Percentiles rank a stretch among this genome's conserved stretches.
phyloP scores from a whole-genome alignment of 2,797 vertebrate species.

The Macroramphosus scolopax region DNA sequence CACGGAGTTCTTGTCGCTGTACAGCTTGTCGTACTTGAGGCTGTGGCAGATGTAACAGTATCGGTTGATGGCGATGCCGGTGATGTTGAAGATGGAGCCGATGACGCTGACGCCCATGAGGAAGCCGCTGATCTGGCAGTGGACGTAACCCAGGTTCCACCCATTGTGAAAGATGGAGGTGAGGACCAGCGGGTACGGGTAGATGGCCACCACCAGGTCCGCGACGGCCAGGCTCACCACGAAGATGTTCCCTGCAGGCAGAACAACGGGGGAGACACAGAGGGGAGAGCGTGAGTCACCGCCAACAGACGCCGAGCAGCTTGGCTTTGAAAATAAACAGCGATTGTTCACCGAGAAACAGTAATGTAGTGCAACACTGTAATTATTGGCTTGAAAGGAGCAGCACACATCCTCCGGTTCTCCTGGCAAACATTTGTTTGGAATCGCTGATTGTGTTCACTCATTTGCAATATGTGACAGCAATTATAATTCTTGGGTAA shows the following conservation, averaged over 20 bases:
- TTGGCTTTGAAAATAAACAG: conserved; percentile 3
- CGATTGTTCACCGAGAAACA: too few relatives aligned
- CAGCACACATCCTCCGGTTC: too few relatives aligned
- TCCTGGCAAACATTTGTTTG: too few relatives aligned
- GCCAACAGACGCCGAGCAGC: conserved; percentile 14
- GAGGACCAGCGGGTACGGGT: conserved; percentile 94
- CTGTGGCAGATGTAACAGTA: conserved; percentile 99
- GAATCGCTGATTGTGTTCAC: too few relatives aligned
- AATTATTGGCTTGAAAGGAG: too few relatives aligned
- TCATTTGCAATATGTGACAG: too few relatives aligned
- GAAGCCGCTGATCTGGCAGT: conserved; percentile 96
- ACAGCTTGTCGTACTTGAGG: conserved; percentile 90
- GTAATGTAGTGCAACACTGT: too few relatives aligned
- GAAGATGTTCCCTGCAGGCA: conserved; percentile 89
- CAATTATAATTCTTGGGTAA: too few relatives aligned
- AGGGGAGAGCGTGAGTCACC: conserved; percentile 20
- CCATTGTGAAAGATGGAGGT: conserved; percentile 90
- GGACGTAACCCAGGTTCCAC: conserved; percentile 90
- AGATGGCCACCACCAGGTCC: conserved; percentile 94
- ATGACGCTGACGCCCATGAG: conserved; percentile 96
- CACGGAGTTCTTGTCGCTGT: conserved; percentile 89
- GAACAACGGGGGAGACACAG: conserved; percentile 32
- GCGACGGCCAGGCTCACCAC: conserved; percentile 95
- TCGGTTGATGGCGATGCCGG: conserved; percentile 94
- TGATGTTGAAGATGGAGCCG: conserved; percentile 96